These are phyloP conservation scores for Heliconius sara DNA, from an alignment of 2,888 invertebrate species.

Conservation along the genomic window DNA sequence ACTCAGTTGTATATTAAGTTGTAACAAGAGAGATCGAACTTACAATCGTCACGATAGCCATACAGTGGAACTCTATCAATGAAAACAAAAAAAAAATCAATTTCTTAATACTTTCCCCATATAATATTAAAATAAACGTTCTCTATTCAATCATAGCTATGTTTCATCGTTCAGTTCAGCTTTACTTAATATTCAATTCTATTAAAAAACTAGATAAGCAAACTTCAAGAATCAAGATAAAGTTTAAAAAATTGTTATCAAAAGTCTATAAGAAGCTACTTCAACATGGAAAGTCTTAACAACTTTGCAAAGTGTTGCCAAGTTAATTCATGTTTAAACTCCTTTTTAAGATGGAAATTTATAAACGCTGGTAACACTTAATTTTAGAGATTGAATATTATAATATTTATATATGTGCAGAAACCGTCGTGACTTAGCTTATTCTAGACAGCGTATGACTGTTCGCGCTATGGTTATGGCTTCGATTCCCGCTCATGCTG, in stretches of 20 bases:
- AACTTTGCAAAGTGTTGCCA: conserved; percentile 33
- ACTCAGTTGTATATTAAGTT: no score
- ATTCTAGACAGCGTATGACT: not conserved
- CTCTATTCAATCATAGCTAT: not conserved
- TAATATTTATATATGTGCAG: not conserved
- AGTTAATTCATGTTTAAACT: conserved; percentile 36
- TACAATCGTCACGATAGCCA: no score
- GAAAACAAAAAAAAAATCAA: no score
- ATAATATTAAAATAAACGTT: not conserved
- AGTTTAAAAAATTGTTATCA: conserved; percentile 30
- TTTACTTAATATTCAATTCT: conserved; percentile 12
- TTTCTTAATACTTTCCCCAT: no score
- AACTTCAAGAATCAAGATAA: conserved; percentile 17
- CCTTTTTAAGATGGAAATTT: conserved; percentile 22
- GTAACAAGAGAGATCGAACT: no score
- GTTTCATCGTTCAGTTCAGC: not conserved
- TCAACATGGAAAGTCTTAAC: conserved; percentile 30
- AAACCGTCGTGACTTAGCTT: not conserved
- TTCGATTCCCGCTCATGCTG: not conserved
- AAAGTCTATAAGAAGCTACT: conserved; percentile 30
- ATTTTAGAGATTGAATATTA: conserved; percentile 21
- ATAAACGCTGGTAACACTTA: conserved; percentile 17
- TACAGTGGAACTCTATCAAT: no score
- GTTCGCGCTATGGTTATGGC: not conserved
- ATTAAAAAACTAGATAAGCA: not conserved